Conservation (phyloP, 2,113 vertebrate genomes). For the Elachura formosa region DNA sequence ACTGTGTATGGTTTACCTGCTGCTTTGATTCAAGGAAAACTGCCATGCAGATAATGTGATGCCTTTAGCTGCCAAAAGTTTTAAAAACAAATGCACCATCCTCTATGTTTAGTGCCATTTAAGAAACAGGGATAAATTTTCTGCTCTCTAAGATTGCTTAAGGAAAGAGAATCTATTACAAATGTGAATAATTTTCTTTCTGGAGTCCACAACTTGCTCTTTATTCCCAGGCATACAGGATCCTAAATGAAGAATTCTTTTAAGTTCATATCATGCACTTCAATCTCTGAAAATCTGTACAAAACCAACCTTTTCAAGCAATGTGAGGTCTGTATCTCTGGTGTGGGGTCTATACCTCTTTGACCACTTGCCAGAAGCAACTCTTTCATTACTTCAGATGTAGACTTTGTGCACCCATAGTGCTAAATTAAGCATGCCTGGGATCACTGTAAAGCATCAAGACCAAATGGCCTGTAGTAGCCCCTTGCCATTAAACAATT, state of each 20-base stretch:
- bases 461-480: background rate
- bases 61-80: background rate
- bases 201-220: background rate
- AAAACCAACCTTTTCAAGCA: background rate
- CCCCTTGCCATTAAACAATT: background rate
- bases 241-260: background rate
- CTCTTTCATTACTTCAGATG: background rate
- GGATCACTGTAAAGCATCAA: background rate
- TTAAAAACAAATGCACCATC: background rate
- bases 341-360: background rate
- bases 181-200: background rate
- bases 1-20: background rate
- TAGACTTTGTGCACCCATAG: background rate
- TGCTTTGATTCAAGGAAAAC: background rate
- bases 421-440: background rate
- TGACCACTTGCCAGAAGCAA: background rate
- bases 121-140: background rate
- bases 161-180: background rate
- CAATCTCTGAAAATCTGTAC: background rate
- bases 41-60: background rate
- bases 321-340: background rate
- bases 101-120: background rate
- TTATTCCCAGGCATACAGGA: background rate
- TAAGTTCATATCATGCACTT: background rate
- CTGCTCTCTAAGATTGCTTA: background rate